These are phyloP conservation scores for Drosophila siamana DNA, from an alignment of 2,888 invertebrate species.

Conservation along the genomic window DNA sequence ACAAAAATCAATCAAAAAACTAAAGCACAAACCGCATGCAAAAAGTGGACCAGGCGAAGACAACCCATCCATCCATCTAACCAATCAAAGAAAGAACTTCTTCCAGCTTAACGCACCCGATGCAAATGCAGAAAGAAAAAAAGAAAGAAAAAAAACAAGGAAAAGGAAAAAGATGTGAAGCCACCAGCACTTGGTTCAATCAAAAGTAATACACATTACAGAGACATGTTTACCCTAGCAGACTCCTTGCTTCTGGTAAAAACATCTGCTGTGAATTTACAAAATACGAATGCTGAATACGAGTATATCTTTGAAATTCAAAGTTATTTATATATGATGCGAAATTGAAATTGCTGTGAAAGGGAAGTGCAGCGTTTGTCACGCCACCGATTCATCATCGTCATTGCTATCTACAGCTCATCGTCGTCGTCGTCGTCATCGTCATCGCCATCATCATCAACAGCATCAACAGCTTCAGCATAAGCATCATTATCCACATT, in stretches of 20 bases:
- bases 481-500: conserved; percentile 43
- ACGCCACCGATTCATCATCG: conserved; percentile 69
- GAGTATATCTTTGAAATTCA: conserved; percentile 57
- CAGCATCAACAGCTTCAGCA: conserved; percentile 14
- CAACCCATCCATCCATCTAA: conserved; percentile 14
- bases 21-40: conserved; percentile 20
- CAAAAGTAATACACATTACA: conserved; percentile 60
- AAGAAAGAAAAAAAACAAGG: conserved; percentile 3
- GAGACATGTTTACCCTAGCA: conserved; percentile 45
- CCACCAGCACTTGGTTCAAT: conserved; percentile 35
- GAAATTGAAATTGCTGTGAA: conserved; percentile 66
- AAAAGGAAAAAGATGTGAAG: not conserved
- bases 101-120: conserved; percentile 35
- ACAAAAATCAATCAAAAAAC: conserved; percentile 65
- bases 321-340: conserved; percentile 72
- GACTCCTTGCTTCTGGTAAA: not conserved
- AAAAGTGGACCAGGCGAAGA: conserved; percentile 10
- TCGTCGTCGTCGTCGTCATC: conserved; percentile 14
- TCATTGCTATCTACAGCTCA: conserved; percentile 48
- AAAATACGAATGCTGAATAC: not conserved
- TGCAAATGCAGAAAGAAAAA: not conserved
- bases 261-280: conserved; percentile 46
- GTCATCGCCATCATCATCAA: conserved; percentile 24
- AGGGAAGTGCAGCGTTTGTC: conserved; percentile 54
- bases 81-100: conserved; percentile 49